These are phyloP conservation scores for Apostichopus japonicus DNA, from an alignment of 35 echinoderm and acorn worm genomes.

Conservation along the genomic window DNA sequence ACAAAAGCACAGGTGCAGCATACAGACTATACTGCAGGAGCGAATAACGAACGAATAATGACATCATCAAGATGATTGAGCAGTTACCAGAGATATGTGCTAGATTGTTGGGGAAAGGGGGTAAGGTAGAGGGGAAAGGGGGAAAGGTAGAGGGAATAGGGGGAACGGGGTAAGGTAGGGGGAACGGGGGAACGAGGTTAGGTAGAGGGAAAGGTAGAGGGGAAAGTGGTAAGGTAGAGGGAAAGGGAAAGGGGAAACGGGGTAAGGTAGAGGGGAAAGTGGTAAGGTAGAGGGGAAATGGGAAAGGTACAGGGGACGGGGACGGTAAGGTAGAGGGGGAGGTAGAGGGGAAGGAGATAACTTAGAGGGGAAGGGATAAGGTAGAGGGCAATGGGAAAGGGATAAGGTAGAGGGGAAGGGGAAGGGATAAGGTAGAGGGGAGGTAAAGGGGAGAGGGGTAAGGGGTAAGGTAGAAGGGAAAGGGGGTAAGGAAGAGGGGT, in stretches of 20 bases:
- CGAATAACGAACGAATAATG: neutral
- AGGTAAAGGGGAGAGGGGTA: neutral
- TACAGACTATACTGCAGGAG: neutral
- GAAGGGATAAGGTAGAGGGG: neutral
- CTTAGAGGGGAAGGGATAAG: neutral
- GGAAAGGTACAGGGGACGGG: neutral
- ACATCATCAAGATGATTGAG: neutral
- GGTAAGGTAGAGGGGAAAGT: neutral
- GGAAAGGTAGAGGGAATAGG: no score
- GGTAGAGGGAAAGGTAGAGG: neutral
- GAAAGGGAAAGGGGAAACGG: neutral
- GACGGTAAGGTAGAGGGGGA: neutral
- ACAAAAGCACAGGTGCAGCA: conserved; percentile 11
- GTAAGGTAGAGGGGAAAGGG: no score
- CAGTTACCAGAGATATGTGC: no score
- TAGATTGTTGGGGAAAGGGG: no score
- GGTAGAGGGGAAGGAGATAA: neutral
- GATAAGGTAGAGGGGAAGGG: neutral
- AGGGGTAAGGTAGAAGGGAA: neutral
- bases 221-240: neutral
- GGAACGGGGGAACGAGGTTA: no score
- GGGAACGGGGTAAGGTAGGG: no score
- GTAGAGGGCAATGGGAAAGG: no score
- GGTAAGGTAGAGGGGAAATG: neutral
- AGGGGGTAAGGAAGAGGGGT: neutral